A percentile compares a stretch with the other conserved stretches of the same genome.
These are phyloP conservation scores for Ramphastos sulfuratus DNA, from an alignment of 2,113 vertebrate genomes.

Conservation along the genomic window DNA sequence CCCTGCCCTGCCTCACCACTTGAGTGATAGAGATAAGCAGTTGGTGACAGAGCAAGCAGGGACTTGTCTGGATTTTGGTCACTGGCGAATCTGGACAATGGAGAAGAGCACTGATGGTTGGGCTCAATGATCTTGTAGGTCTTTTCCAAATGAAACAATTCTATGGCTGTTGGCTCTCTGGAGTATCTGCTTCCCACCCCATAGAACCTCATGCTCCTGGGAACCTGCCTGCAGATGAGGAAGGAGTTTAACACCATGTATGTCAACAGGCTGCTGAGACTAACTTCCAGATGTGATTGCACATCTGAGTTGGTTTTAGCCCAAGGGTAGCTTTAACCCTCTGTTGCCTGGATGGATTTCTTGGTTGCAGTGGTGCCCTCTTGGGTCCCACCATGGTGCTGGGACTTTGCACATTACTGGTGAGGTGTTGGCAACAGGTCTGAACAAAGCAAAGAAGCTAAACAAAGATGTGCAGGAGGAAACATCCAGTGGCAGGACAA, in stretches of 20 bases:
- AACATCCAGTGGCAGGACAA: neutral
- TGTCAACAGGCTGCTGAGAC: neutral
- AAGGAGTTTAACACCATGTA: fast-evolving
- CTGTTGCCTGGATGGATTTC: neutral
- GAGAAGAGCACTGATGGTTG: neutral
- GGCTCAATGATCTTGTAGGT: no score
- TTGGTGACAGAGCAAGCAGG: neutral
- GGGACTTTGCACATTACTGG: neutral
- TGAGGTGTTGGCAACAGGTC: neutral
- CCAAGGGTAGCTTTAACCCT: neutral
- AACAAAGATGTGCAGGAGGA: neutral
- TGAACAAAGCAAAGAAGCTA: neutral
- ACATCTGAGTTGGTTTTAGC: neutral
- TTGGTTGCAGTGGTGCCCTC: neutral
- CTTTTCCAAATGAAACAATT: no score
- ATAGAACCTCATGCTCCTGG: fast-evolving
- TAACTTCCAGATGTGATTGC: neutral
- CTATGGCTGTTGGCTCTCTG: neutral
- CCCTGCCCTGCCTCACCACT: neutral
- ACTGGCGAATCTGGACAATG: fast-evolving
- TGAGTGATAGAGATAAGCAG: neutral
- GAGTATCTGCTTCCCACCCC: neutral
- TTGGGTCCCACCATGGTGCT: neutral
- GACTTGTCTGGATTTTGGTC: fast-evolving
- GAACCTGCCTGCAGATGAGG: neutral